Evolutionary conservation across 2,113 vertebrate genomes (phyloP), one percentile per base, ranked within the genome.

Genomic region (Lota lota): DNA sequence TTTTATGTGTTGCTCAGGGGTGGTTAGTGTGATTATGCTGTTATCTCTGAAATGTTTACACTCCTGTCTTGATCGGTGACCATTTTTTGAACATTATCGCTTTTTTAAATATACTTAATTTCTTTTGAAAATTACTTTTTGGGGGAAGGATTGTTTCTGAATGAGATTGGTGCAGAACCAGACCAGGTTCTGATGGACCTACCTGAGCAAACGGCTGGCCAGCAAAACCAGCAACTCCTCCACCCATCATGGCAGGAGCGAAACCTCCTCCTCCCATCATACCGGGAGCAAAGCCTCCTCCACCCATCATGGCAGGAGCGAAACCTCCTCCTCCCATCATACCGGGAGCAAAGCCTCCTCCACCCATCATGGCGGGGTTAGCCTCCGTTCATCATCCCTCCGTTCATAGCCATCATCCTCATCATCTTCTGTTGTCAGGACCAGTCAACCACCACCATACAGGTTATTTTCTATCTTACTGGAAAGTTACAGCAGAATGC

Each of bases 171-270:
- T 56, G 8, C 53, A 56, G 53, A 56, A 56, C 18, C 53, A 68
- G 24, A 24, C 21, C 4, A 51, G n/a, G 2, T 69, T 20, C 28
- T 66, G 22, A 11, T 20, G 15, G 15, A 74, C 82, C 83, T 19
- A 90, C 88, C 84, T 85, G 86, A 67, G 69, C 75, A 58, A 87
- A 82, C 1, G 85, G 84, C 75, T 85, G 88, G 10, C 77, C 72
- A 8, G 77, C 21, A 4, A 85, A 2, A 7, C 79, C 76, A 28
- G 75, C 79, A 4, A 80, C 40, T 47, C 6, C 86, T 20, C 75
- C 77, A 19, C 64, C 79, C 2, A 70, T 53, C 15, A 80, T 20
- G 4, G 71, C 59, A 17, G 76, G 75, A 61, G 85, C 87, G 62
- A 88, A 40, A 58, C 88, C 90, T 66, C 40, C 40, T 47, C 40